phyloP scores from a whole-genome alignment of 2,113 vertebrate genomes.

The Oryzias javanicus region DNA sequence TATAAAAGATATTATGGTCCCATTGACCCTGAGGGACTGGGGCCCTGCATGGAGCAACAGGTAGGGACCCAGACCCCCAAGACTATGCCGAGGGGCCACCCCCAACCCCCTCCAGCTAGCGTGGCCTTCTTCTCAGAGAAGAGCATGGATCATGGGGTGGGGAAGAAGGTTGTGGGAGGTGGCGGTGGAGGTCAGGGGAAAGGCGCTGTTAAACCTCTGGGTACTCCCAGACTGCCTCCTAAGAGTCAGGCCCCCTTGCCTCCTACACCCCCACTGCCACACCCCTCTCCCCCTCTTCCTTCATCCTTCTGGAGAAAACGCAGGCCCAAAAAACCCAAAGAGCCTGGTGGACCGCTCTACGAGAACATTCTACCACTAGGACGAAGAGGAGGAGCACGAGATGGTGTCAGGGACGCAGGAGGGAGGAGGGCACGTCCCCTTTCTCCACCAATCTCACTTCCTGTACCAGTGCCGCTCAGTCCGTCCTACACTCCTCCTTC shows the following conservation, averaged over 20 bases:
- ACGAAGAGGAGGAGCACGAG: constrained; percentile 79
- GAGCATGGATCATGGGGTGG: constrained; percentile 77
- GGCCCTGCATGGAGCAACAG: constrained; percentile 81
- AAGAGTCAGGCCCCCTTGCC: constrained; percentile 80
- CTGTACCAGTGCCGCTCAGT: constrained; percentile 78
- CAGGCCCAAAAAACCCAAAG: constrained; percentile 78
- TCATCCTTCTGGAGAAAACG: constrained; percentile 82
- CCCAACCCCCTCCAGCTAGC: constrained; percentile 75
- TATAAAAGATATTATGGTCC: constrained; percentile 92
- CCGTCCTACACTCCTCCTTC: constrained; percentile 79
- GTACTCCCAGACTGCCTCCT: constrained; percentile 76
- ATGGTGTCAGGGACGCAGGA: constrained; percentile 69
- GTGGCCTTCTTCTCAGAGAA: constrained; percentile 81
- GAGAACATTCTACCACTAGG: constrained; percentile 80
- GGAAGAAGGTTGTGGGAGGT: constrained; percentile 80
- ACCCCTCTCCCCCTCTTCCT: constrained; percentile 81
- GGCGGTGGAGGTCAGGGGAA: constrained; percentile 80
- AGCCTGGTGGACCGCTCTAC: constrained; percentile 75
- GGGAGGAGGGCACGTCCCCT: constrained; percentile 76
- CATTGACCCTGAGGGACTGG: constrained; percentile 90
- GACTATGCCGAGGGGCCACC: constrained; percentile 77
- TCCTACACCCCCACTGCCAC: constrained; percentile 81
- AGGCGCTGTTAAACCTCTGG: constrained; percentile 77
- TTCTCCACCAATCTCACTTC: constrained; percentile 80
- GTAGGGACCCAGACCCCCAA: constrained; percentile 83